phyloP scores from a whole-genome alignment of 2,888 invertebrate species.

The Ametastegia equiseti region DNA sequence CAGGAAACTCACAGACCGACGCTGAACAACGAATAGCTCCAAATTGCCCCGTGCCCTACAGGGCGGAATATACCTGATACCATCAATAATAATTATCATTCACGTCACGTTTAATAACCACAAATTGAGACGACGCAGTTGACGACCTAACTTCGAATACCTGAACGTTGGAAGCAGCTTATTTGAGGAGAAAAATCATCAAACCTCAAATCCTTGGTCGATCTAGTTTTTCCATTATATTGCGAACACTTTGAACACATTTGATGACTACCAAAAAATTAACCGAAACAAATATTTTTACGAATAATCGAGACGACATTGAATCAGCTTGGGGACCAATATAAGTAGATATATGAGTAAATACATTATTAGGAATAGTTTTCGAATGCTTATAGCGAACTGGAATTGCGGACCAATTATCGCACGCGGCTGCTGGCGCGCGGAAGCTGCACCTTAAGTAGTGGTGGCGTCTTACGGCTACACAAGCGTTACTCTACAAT shows the following conservation, averaged over 20 bases:
- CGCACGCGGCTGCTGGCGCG: neutral
- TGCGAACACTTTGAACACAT: neutral
- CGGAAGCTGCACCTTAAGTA: neutral
- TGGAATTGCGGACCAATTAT: neutral
- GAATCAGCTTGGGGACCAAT: too few relatives aligned
- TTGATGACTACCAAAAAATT: neutral
- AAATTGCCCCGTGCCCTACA: neutral
- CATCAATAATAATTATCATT: constrained; percentile 5
- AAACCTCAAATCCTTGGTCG: neutral
- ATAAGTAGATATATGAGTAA: too few relatives aligned
- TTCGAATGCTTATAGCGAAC: neutral
- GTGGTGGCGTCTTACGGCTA: neutral
- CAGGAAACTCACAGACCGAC: constrained; percentile 1
- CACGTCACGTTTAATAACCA: neutral
- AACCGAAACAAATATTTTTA: neutral
- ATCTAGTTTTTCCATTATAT: neutral
- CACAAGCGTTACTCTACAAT: neutral
- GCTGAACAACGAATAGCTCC: neutral
- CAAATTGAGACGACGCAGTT: constrained; percentile 5
- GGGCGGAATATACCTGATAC: neutral
- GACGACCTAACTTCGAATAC: neutral
- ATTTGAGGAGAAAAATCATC: neutral
- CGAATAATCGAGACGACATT: neutral
- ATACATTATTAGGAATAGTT: too few relatives aligned
- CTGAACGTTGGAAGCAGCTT: too few relatives aligned